Conservation (phyloP, 2,797 vertebrate genomes). For the Halcyon badia region DNA sequence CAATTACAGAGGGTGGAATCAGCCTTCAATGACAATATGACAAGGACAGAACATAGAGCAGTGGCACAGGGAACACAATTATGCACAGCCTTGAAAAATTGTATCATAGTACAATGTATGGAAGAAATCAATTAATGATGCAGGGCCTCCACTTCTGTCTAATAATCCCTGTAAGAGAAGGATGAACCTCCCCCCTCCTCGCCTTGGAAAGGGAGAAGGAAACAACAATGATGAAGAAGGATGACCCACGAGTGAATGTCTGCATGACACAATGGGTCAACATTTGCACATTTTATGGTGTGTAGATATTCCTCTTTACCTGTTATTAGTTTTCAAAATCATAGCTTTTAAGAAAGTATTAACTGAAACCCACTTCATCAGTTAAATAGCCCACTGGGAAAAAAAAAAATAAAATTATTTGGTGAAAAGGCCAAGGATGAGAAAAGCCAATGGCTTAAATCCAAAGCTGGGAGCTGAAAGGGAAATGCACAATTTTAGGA, state of each 20-base stretch:
- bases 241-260: slow-evolving; percentile 73
- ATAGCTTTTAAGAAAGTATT: slow-evolving; percentile 41
- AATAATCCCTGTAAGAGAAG: slow-evolving; percentile 79
- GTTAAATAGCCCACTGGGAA: slow-evolving; percentile 50
- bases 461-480: slow-evolving; percentile 61
- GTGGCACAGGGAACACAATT: slow-evolving; percentile 86
- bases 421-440: slow-evolving; percentile 65
- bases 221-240: not conserved
- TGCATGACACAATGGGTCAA: slow-evolving; percentile 70
- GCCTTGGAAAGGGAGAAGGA: slow-evolving; percentile 51
- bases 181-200: not conserved
- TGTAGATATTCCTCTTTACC: slow-evolving; percentile 28
- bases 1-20: slow-evolving; percentile 89
- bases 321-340: slow-evolving; percentile 25
- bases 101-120: slow-evolving; percentile 85
- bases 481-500: slow-evolving; percentile 79
- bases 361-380: slow-evolving; percentile 69
- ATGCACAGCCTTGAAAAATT: slow-evolving; percentile 89
- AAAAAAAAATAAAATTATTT: slow-evolving; percentile 42
- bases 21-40: slow-evolving; percentile 88
- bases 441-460: slow-evolving; percentile 31
- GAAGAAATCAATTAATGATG: slow-evolving; percentile 87
- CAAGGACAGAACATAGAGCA: slow-evolving; percentile 84
- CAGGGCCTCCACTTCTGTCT: slow-evolving; percentile 80
- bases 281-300: slow-evolving; percentile 52